Conservation (phyloP, 1,140 invertebrate genomes). For the Asbolus verrucosus region DNA sequence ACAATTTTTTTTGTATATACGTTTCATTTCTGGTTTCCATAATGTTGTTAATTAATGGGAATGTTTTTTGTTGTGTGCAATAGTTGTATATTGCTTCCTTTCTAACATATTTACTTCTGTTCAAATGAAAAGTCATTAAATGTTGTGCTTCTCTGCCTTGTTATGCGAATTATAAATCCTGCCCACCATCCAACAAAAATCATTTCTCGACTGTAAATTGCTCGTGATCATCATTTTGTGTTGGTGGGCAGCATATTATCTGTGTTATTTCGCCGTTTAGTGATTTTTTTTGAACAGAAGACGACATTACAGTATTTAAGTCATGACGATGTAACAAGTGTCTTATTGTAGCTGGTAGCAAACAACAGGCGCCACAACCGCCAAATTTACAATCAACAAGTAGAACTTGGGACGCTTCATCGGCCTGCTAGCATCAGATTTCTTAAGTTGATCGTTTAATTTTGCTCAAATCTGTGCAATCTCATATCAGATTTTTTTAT, state of each 20-base stretch:
- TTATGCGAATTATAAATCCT: no score
- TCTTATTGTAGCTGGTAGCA: conserved; percentile 53
- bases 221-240: no score
- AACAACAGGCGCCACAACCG: conserved; percentile 57
- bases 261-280: no score
- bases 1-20: conserved; percentile 24
- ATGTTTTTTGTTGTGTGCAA: conserved; percentile 26
- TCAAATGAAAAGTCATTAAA: no score
- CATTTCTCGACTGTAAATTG: no score
- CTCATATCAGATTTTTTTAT: conserved; percentile 25
- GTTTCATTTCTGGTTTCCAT: conserved; percentile 14
- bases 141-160: no score
- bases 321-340: conserved; percentile 16
- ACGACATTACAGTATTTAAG: no score
- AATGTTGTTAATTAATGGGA: conserved; percentile 41
- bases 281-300: conserved; percentile 12
- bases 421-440: conserved; percentile 57
- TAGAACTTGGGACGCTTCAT: conserved; percentile 51
- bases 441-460: conserved; percentile 24
- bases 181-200: no score
- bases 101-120: conserved; percentile 7
- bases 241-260: no score
- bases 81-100: conserved; percentile 29
- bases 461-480: conserved; percentile 35
- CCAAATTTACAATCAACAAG: conserved; percentile 48